Base-by-base conservation (phyloP, 1,140 invertebrate genomes). In the Tetragnatha versicolor region DNA sequence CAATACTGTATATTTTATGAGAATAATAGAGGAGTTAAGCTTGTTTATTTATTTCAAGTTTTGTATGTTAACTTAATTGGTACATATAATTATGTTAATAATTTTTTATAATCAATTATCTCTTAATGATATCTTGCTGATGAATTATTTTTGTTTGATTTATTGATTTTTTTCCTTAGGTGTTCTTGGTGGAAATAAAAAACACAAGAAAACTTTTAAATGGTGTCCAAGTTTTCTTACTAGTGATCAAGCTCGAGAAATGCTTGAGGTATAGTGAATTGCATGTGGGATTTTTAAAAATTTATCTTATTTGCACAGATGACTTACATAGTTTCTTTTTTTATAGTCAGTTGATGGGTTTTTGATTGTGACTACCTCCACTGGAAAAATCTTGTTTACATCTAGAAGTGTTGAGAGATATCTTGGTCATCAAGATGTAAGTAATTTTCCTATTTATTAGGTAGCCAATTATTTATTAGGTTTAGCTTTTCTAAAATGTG, bases 361-460 rank as follows among this genome's bases (percentile, higher is more conserved):
- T 94, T 87, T 96, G 65, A 84, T 97, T 55, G 91, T 95, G 5
- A 87, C 94, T 1, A 93, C 93, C 0, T 90, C 91, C 76, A 89
- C 90, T 76, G 95, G 94, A 0, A 92, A 94, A 83, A 92, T 98
- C 66, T 89, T 97, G n/a, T 93, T 95, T 82, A 90, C 96, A 7
- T 94, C 95, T 22, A 89, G 91, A 53, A 93, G 92, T 79, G 90
- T 97, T 3, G 92, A 94, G 81, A 89, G 92, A 81, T 90, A 93
- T 78, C 87, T 97, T 58, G 93, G 94, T 51, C 93, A 95, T 85
- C 89, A 91, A 65, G 93, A 95, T 90, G 93, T 95, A 88, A 88
- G 85, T 69, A 33, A 14, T 37, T 12, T 47, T 33, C 12, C 22
- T 29, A 27, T 25, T 69, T 45, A 42, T 7, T 3, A 60, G 27